Evolutionary conservation across 1,140 invertebrate species (phyloP).

Genomic region (Macrobrachium nipponense): DNA sequence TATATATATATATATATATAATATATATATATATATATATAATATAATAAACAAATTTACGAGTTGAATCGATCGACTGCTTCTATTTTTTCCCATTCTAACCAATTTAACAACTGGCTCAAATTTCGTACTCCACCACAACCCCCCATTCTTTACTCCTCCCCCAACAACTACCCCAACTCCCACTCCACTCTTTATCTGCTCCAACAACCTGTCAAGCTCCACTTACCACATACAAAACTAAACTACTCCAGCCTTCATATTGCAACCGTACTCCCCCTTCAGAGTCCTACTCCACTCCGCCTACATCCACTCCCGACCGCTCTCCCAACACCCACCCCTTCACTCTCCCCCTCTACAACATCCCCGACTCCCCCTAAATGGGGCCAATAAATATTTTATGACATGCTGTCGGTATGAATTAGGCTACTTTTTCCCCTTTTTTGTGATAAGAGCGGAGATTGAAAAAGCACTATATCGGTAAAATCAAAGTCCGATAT

Average conservation of each 20-base stretch:
- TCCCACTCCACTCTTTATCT: background rate
- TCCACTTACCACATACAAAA: background rate
- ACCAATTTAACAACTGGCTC: background rate
- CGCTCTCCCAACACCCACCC: no score
- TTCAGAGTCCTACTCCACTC: background rate
- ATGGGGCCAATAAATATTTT: no score
- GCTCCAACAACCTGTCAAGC: no score
- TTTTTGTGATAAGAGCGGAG: no score
- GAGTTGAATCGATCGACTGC: no score
- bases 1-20: no score
- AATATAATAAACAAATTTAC: no score
- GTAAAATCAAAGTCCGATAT: background rate
- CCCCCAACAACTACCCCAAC: background rate
- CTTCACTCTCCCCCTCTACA: background rate
- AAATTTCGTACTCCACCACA: background rate
- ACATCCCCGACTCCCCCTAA: background rate
- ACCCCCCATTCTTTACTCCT: background rate
- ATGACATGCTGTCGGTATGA: no score
- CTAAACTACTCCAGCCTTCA: background rate
- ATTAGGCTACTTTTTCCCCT: background rate
- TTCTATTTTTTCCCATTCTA: no score
- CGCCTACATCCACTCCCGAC: background rate
- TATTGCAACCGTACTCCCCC: background rate
- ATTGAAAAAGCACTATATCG: no score
- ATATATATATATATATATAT: no score